A percentile compares a stretch with the other conserved stretches of the same genome.
These are phyloP conservation scores for Lydus trimaculatus DNA, from an alignment of 2,888 invertebrate genomes.

Conservation along the genomic window DNA sequence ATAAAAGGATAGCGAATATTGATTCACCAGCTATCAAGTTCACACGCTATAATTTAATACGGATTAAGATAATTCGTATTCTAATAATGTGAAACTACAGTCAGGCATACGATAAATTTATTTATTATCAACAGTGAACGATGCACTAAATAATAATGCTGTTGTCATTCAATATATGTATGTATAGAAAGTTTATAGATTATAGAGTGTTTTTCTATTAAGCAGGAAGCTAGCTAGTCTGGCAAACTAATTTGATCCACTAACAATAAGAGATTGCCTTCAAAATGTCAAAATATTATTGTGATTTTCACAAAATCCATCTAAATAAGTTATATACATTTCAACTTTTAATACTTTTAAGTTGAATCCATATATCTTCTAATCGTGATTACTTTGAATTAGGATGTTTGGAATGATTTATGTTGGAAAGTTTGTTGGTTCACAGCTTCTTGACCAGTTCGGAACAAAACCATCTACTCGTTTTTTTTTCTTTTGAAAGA, in stretches of 20 bases:
- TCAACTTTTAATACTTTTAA: neutral
- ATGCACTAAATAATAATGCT: neutral
- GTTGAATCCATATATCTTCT: neutral
- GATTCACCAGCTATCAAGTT: slow-evolving; percentile 7
- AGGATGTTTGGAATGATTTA: slow-evolving; percentile 2
- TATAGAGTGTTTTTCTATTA: neutral
- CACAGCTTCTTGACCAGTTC: slow-evolving; percentile 7
- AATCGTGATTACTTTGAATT: neutral
- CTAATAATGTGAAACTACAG: slow-evolving; percentile 5
- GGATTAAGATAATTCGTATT: slow-evolving; percentile 9
- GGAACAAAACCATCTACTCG: neutral
- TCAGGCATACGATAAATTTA: slow-evolving; percentile 2
- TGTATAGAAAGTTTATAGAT: neutral
- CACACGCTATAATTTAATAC: slow-evolving; percentile 9
- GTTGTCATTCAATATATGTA: neutral
- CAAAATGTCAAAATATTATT: neutral
- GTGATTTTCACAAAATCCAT: neutral
- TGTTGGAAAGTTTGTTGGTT: neutral
- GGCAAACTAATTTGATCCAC: neutral
- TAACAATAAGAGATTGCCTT: neutral
- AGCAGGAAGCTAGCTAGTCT: neutral
- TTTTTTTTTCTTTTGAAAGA: neutral
- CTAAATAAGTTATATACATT: neutral
- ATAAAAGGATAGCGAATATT: slow-evolving; percentile 8
- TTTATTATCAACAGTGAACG: neutral